phyloP scores from a whole-genome alignment of 1,140 invertebrate genomes.

The Anastrepha obliqua region DNA sequence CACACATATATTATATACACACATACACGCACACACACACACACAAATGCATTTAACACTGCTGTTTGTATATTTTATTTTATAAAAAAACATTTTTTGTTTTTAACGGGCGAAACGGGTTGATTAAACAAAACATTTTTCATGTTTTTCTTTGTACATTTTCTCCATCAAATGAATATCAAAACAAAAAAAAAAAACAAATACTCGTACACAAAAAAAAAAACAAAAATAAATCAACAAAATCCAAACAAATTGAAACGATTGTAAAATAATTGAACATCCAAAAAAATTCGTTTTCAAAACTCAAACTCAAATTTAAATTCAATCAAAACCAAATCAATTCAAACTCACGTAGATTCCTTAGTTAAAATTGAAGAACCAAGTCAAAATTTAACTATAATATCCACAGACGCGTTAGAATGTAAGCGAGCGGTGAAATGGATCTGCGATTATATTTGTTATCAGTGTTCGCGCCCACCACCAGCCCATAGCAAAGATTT shows the following conservation, averaged over 20 bases:
- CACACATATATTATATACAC: too few relatives aligned
- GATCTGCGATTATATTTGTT: slow-evolving; percentile 97
- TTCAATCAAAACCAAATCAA: slow-evolving; percentile 54
- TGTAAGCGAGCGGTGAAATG: slow-evolving; percentile 96
- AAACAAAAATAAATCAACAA: slow-evolving; percentile 50
- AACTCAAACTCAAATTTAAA: slow-evolving; percentile 50
- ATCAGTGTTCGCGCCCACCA: slow-evolving; percentile 96
- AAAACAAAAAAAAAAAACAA: background rate
- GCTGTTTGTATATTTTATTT: slow-evolving; percentile 43
- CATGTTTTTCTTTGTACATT: slow-evolving; percentile 60
- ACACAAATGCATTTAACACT: slow-evolving; percentile 27
- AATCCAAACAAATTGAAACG: slow-evolving; percentile 22
- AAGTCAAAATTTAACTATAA: slow-evolving; percentile 74
- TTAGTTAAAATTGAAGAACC: slow-evolving; percentile 74
- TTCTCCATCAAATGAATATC: slow-evolving; percentile 50
- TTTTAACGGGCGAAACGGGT: slow-evolving; percentile 46
- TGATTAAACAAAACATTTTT: slow-evolving; percentile 57
- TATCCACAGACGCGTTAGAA: slow-evolving; percentile 84
- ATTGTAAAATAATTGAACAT: slow-evolving; percentile 54
- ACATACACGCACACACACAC: background rate
- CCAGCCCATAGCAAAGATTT: slow-evolving; percentile 97
- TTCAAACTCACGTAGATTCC: slow-evolving; percentile 62
- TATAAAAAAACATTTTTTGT: slow-evolving; percentile 23
- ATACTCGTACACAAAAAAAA: slow-evolving; percentile 40
- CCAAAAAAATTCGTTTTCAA: slow-evolving; percentile 36